Evolutionary conservation across 2,888 invertebrate genomes (phyloP), one percentile per base, ranked within the genome.

Genomic region (Diarsia mendica): DNA sequence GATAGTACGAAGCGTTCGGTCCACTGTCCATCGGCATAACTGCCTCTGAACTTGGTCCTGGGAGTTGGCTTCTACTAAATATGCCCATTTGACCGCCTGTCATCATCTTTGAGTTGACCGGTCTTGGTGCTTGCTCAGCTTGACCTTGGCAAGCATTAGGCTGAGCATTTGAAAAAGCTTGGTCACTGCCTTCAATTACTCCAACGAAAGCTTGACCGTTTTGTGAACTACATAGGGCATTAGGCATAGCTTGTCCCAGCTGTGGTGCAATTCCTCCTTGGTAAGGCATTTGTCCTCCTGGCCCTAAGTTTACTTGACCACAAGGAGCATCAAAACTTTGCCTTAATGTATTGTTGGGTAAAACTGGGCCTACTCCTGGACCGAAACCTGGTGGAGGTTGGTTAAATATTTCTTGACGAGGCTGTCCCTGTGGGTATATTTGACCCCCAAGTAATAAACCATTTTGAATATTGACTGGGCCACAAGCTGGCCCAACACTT

Each of bases 1-100:
- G 13, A 51, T 28, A 15, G 13, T 13, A 20, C 18, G 13, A 23
- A n/a, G n/a, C 4, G 4, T 11, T 23, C 44, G 51, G 20, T 10
- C 1, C 28, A 20, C 23, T 10, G 20, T 5, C 0, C 13, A 8
- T 9, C 0, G 23, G 81, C 2, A 23, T 49, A 23, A 23, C 4
- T 49, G 64, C 23, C 23, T 44, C 23, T 0, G 1, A 5, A 75
- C 78, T 77, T 18, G 76, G 60, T 2, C 80, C 85, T 20, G 87
- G 51, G 1, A 58, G 67, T 73, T 83, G 84, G 64, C 71, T 81
- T 13, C 68, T 79, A 13, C 72, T 70, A 65, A 78, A 73, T 44
- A 74, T 15, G 39, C 81, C 69, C 8, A 72, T 13, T 6, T 75
- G 73, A 46, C 75, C 80, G 6, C 65, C 66, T 0, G 71, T 66